Percentiles rank a stretch among this genome's conserved stretches.
phyloP scores from a whole-genome alignment of 2,113 vertebrate genomes.

The Sterna hirundo region DNA sequence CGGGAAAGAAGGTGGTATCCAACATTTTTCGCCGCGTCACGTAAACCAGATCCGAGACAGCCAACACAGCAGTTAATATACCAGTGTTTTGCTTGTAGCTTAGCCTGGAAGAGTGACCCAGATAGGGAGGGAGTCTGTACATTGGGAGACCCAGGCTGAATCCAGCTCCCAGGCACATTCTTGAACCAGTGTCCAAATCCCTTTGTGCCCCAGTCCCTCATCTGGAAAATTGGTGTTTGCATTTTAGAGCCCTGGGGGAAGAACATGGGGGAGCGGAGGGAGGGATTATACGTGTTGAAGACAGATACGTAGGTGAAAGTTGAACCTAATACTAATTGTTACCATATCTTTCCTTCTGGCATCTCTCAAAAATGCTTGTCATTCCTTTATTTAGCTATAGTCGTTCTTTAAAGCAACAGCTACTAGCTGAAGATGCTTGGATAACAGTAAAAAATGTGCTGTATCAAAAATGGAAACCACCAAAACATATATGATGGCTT shows the following conservation, averaged over 20 bases:
- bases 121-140: not conserved
- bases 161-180: conserved; percentile 13
- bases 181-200: conserved; percentile 22
- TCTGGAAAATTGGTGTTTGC: conserved; percentile 20
- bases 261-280: not conserved
- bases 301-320: not conserved
- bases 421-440: not conserved
- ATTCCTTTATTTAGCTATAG: not conserved
- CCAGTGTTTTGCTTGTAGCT: conserved; percentile 7
- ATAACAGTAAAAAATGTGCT: not conserved
- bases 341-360: conserved; percentile 12
- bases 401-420: not conserved
- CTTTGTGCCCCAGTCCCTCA: not conserved
- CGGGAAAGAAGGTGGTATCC: not conserved
- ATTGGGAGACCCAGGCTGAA: not conserved
- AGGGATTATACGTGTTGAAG: not conserved
- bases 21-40: not conserved
- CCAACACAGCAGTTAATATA: conserved; percentile 17
- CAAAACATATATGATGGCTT: not conserved
- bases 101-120: not conserved
- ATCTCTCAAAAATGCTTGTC: not conserved
- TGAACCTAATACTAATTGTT: conserved; percentile 43
- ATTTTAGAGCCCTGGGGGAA: conserved; percentile 4
- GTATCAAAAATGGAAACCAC: not conserved
- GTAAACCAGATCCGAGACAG: not conserved